Percentiles rank a stretch among this genome's conserved stretches.
phyloP scores from a whole-genome alignment of 2,113 vertebrate species.

The Athene cunicularia region DNA sequence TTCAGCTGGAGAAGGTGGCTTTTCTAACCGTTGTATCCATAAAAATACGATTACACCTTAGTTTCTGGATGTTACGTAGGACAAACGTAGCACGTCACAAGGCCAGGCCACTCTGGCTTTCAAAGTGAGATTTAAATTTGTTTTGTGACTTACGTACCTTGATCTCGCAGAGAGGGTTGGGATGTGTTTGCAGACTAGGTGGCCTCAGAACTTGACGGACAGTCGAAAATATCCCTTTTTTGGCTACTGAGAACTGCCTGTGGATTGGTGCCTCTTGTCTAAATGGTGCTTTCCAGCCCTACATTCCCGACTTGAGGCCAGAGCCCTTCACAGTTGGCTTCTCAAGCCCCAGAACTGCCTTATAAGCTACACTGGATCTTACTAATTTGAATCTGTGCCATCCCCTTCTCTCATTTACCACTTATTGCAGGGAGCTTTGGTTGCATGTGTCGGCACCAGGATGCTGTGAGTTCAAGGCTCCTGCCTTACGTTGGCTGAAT shows the following conservation, averaged over 20 bases:
- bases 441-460: neutral
- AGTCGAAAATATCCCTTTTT: neutral
- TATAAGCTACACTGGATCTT: neutral
- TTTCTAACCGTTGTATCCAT: neutral
- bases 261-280: neutral
- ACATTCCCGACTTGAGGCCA: neutral
- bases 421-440: neutral
- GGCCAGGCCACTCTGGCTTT: neutral
- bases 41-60: rapidly evolving
- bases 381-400: neutral
- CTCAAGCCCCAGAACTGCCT: neutral
- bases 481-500: rapidly evolving
- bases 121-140: neutral
- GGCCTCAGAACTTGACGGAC: neutral
- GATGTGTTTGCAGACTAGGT: neutral
- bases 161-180: neutral
- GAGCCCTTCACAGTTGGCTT: neutral
- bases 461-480: neutral
- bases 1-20: neutral
- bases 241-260: neutral
- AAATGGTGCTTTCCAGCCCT: neutral
- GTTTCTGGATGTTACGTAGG: neutral
- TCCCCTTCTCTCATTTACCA: neutral
- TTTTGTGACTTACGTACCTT: neutral
- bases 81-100: rapidly evolving